Conservation (phyloP, 2,113 vertebrate species). For the Mola mola region DNA sequence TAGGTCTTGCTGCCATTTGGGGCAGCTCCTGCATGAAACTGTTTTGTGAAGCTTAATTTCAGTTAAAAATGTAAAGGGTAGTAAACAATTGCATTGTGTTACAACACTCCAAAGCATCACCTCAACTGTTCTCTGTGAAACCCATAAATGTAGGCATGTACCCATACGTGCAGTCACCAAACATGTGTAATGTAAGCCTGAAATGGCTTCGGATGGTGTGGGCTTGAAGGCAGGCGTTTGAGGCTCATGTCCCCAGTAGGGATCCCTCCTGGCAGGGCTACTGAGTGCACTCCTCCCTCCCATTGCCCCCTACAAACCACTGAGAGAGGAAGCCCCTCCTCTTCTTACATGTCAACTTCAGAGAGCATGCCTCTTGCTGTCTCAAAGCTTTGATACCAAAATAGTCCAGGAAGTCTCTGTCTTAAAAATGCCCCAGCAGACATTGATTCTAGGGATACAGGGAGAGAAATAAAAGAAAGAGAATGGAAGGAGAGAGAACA, state of each 20-base stretch:
- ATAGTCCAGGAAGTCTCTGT: slow-evolving; percentile 83
- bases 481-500: slow-evolving; percentile 54
- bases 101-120: not conserved
- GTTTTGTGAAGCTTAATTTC: slow-evolving; percentile 1
- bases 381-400: slow-evolving; percentile 84
- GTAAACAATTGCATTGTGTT: not conserved
- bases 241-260: slow-evolving; percentile 62
- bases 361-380: slow-evolving; percentile 80
- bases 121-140: not conserved
- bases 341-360: slow-evolving; percentile 83
- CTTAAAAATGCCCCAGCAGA: slow-evolving; percentile 79
- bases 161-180: slow-evolving; percentile 27
- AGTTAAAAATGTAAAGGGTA: not conserved
- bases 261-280: slow-evolving; percentile 66
- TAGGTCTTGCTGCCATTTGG: slow-evolving; percentile 1
- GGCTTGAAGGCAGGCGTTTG: slow-evolving; percentile 63
- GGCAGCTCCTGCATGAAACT: not conserved
- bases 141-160: slow-evolving; percentile 10
- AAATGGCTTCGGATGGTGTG: slow-evolving; percentile 37
- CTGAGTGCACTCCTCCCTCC: slow-evolving; percentile 40
- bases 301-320: slow-evolving; percentile 56
- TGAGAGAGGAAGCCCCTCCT: slow-evolving; percentile 64
- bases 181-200: slow-evolving; percentile 42
- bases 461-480: slow-evolving; percentile 38
- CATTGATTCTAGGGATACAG: slow-evolving; percentile 65